Base-by-base conservation (phyloP, 2,797 vertebrate genomes). In the Labroides dimidiatus region DNA sequence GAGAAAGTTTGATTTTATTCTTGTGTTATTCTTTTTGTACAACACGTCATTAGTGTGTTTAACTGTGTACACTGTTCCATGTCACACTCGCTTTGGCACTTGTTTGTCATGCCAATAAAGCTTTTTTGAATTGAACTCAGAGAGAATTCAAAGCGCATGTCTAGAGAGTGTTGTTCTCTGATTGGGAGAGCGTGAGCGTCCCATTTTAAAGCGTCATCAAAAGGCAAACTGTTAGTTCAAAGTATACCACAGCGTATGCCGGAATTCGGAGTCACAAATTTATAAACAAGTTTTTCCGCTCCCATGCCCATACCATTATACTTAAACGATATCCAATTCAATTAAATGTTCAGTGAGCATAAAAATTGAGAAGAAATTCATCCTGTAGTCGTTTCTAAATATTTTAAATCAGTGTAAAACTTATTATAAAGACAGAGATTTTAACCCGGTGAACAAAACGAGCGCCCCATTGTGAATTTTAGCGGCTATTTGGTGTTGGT, bases 121-220 rank as follows among this genome's bases (percentile, higher is more conserved):
- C n/a, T n/a, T n/a, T n/a, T n/a, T n/a, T n/a, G n/a, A n/a, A n/a
- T n/a, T n/a, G n/a, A n/a, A n/a, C n/a, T n/a, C n/a, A n/a, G n/a
- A n/a, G n/a, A n/a, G n/a, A n/a, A n/a, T n/a, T n/a, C n/a, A n/a
- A n/a, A n/a, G 43, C 27, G 42, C 69, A 47, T 20, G 45, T 6
- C 37, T 6, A 9, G 8, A 23, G 0, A 10, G n/a, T 20, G 20
- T 10, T 48, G n/a, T 10, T 13, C 4, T 50, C 16, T 60, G 20
- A 75, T 82, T 86, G 75, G 81, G 64, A n/a, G 33, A 45, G 62
- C 9, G 47, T 0, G 39, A 12, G 62, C 65, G 47, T 15, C 48
- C 16, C 0, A 15, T 0, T 1, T 0, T 36, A 10, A 4, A 60
- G 82, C 74, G 37, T 71, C 81, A 86, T 80, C 64, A 68, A 21